Conservation (phyloP, 1,140 invertebrate genomes). For the Atopsyche davidsoni region DNA sequence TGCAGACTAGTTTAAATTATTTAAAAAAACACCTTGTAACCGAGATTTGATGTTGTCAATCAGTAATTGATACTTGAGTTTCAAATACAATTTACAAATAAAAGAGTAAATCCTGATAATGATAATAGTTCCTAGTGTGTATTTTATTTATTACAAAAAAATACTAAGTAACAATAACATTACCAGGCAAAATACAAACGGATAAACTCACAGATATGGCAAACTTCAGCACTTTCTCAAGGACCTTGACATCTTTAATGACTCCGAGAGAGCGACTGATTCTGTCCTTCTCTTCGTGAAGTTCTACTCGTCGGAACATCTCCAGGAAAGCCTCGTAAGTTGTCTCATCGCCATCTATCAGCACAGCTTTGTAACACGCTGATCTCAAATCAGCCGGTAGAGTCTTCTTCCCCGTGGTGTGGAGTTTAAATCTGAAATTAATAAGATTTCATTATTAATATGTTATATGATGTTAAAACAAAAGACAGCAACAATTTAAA, state of each 20-base stretch:
- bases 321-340: constrained; percentile 74
- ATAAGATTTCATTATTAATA: too few species aligned
- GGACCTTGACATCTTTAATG: constrained; percentile 61
- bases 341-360: constrained; percentile 61
- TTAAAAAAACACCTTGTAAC: too few species aligned
- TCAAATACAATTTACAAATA: too few species aligned
- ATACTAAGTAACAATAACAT: background rate
- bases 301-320: constrained; percentile 76
- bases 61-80: too few species aligned
- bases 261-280: constrained; percentile 76
- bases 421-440: constrained; percentile 61
- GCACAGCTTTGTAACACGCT: constrained; percentile 80
- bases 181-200: background rate
- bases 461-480: too few species aligned
- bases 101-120: too few species aligned
- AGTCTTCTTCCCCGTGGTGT: constrained; percentile 53
- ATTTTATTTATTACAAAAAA: too few species aligned
- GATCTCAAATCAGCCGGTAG: constrained; percentile 84
- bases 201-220: constrained; percentile 79
- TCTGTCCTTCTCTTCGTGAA: constrained; percentile 90
- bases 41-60: too few species aligned
- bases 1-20: too few species aligned
- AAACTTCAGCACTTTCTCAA: constrained; percentile 80
- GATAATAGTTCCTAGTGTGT: too few species aligned
- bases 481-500: background rate